Base-by-base conservation (phyloP, 2,797 vertebrate genomes). In the Melanotaenia nigrans region DNA sequence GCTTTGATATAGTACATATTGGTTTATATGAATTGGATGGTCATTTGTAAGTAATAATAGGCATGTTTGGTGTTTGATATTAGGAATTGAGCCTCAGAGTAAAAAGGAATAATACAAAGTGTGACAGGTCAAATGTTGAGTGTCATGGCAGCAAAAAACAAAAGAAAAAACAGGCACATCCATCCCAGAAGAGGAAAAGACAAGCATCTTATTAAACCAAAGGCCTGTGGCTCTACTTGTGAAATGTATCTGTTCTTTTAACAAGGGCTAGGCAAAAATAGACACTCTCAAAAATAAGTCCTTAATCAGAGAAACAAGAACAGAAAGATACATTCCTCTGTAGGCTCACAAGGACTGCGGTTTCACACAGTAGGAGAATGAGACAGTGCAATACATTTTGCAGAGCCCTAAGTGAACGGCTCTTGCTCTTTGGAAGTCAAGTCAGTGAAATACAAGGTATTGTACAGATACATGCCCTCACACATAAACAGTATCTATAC, bases 381-480 rank as follows among this genome's bases (percentile, higher is more conserved):
- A 81, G 87, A 84, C 78, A 78, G 85, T 89, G 86, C 89, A 88
- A 89, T 56, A 86, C 83, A 78, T 69, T 83, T 82, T 87, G 87
- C 87, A 85, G 87, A 91, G 85, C 81, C 88, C 86, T 75, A 59
- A 0, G 4, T 61, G 62, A 87, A 79, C 90, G 88, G 89, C 88
- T 90, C 86, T 85, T 89, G 86, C 80, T 91, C 90, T 93, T 93
- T 92, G 91, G 90, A 90, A 86, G 85, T 90, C 80, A 87, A 81
- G 80, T 90, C 83, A 90, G 85, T 85, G 89, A 90, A 90, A 84
- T 89, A 91, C 89, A 91, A 91, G 87, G 88, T 88, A 86, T 87
- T 78, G 83, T 86, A 84, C 68, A 90, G 83, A 87, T 75, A 82
- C 78, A 75, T 45, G 7, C 38, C 20, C 57, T 24, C 57, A 73